Conservation (phyloP, 2,113 vertebrate species). For the Ivindomyrus marchei region DNA sequence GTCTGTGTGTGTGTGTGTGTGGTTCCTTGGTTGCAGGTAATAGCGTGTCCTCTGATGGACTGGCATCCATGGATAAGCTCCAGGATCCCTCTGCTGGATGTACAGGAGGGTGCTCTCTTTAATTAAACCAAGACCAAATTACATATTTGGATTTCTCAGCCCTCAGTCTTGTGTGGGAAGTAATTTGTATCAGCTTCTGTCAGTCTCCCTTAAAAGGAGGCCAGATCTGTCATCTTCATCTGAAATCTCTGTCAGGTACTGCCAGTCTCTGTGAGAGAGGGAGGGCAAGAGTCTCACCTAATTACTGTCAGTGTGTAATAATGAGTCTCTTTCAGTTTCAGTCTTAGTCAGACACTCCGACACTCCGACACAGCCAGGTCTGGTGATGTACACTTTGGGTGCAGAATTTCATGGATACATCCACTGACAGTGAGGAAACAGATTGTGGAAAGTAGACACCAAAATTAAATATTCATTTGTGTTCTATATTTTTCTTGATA, state of each 20-base stretch:
- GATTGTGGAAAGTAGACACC: background rate
- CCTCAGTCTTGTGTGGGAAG: background rate
- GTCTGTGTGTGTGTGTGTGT: too few species aligned
- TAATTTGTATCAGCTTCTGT: background rate
- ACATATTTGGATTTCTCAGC: background rate
- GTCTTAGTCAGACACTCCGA: background rate
- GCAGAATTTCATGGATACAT: background rate
- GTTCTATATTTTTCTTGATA: background rate
- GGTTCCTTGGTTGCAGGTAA: background rate
- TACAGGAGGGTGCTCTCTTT: background rate
- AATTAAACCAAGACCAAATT: background rate
- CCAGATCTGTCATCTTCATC: background rate
- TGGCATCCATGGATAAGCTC: background rate
- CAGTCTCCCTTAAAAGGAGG: background rate
- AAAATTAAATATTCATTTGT: background rate
- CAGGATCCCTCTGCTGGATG: background rate
- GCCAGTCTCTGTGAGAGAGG: background rate
- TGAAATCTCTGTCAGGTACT: background rate
- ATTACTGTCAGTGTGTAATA: background rate
- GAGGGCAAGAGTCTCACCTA: background rate
- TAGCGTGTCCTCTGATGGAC: background rate
- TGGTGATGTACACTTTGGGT: background rate
- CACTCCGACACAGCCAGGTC: background rate
- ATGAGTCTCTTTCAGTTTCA: background rate
- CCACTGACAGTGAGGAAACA: background rate